Base-by-base conservation (phyloP, 2,113 vertebrate genomes). In the Xiphophorus hellerii region DNA sequence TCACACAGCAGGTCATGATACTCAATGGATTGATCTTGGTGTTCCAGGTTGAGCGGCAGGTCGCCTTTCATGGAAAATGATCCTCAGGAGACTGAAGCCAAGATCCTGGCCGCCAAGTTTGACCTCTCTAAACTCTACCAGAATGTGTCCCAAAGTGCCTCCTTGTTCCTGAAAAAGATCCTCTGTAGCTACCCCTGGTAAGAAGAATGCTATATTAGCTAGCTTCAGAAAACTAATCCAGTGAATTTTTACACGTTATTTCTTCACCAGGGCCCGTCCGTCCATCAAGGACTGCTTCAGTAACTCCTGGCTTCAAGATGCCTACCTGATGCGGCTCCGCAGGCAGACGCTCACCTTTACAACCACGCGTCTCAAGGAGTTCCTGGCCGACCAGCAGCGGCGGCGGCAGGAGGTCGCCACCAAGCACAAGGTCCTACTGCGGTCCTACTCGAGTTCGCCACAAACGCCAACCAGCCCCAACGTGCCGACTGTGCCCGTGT, bases 311-410 rank as follows among this genome's bases (percentile, higher is more conserved):
- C 95, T 99, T 71, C 98, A 99, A 91, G 97, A 99, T 0, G 97
- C 97, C 82, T 99, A 98, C 83, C 92, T 99, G 93, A 99, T 98
- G 97, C 96, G 97, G 81, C 95, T 99, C 39, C 96, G 98, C 1
- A 95, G 98, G 69, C 97, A 99, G 93, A 99, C 98, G 0, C 95
- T 99, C 77, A 99, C 97, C 85, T 99, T 99, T 84, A 98, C 97
- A 88, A 99, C 97, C 67, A 97, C 94, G 25, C 94, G 96, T 82
- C 97, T 99, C 87, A 99, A 99, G 92, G 97, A 98, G 89, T 98
- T 98, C 88, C 90, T 99, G 86, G 94, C 95, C 20, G 96, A 98
- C 80, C 97, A 99, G 90, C 95, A 97, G 93, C 92, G 94, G 35
- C 94, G 94, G 62, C 90, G 96, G 0, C 69, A 92, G 0, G 94